These are phyloP conservation scores for Harpagoxenus sublaevis DNA, from an alignment of 2,888 invertebrate species.

Conservation along the genomic window DNA sequence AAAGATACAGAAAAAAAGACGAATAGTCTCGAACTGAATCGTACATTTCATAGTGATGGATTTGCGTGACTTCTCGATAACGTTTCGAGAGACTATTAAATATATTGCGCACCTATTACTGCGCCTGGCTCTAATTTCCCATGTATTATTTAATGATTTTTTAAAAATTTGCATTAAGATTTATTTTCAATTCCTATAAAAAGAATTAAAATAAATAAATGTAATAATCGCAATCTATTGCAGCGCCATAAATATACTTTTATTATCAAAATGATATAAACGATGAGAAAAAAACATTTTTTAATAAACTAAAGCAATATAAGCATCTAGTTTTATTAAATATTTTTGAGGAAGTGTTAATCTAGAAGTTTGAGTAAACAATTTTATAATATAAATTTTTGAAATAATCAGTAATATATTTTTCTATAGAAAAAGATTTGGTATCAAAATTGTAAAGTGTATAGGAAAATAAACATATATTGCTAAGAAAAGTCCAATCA, in stretches of 20 bases:
- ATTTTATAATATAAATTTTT: not conserved
- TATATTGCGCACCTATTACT: no score
- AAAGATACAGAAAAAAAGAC: no score
- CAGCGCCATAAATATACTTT: not conserved
- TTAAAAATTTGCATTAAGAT: not conserved
- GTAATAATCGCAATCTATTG: not conserved
- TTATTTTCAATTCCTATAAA: not conserved
- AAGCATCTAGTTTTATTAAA: not conserved
- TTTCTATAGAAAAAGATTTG: not conserved
- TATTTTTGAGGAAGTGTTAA: not conserved
- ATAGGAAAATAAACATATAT: not conserved
- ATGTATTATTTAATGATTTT: no score
- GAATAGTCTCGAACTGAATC: no score
- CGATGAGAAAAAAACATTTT: not conserved
- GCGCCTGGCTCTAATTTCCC: no score
- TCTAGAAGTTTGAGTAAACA: not conserved
- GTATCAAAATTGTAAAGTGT: not conserved
- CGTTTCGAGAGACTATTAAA: no score
- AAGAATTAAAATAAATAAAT: not conserved
- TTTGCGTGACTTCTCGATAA: no score
- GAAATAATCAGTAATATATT: not conserved
- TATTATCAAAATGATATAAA: not conserved
- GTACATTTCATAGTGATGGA: no score
- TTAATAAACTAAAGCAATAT: slow-evolving; percentile 15
- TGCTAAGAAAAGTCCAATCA: not conserved